phyloP scores from a whole-genome alignment of 2,888 invertebrate genomes.

The Petrolisthes cinctipes region DNA sequence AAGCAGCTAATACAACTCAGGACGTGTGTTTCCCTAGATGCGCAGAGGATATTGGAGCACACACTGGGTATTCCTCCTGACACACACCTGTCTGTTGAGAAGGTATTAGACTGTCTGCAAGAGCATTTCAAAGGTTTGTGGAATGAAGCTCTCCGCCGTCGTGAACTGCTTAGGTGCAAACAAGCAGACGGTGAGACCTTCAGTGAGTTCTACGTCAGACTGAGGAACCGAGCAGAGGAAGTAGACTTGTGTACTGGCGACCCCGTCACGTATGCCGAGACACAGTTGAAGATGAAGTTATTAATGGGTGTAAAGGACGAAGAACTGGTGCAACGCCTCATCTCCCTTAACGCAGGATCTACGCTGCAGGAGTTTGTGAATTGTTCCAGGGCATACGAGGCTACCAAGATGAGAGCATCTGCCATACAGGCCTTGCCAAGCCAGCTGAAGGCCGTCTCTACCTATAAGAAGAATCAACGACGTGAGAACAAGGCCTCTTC shows the following conservation, averaged over 20 bases:
- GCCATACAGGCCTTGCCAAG: too few species aligned
- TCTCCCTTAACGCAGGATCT: neutral
- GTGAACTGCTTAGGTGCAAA: neutral
- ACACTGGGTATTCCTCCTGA: neutral
- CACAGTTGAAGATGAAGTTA: neutral
- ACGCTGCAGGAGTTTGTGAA: too few species aligned
- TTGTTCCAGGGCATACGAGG: too few species aligned
- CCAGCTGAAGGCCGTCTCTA: too few species aligned
- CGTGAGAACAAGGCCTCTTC: too few species aligned
- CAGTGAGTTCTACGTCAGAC: neutral
- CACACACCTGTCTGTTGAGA: neutral
- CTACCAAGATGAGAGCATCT: too few species aligned
- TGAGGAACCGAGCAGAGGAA: slow-evolving; percentile 10
- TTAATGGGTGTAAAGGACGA: too few species aligned
- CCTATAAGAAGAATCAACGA: too few species aligned
- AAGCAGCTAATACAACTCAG: slow-evolving; percentile 14
- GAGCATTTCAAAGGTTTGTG: neutral
- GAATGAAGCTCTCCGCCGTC: neutral
- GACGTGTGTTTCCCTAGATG: neutral
- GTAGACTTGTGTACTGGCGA: slow-evolving; percentile 28
- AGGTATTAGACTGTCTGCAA: slow-evolving; percentile 10
- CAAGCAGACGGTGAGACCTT: slow-evolving; percentile 8
- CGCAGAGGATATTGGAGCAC: slow-evolving; percentile 1
- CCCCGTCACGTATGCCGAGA: neutral
- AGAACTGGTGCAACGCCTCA: neutral